phyloP scores from a whole-genome alignment of 2,888 invertebrate genomes.

The Vesta saturnalis region DNA sequence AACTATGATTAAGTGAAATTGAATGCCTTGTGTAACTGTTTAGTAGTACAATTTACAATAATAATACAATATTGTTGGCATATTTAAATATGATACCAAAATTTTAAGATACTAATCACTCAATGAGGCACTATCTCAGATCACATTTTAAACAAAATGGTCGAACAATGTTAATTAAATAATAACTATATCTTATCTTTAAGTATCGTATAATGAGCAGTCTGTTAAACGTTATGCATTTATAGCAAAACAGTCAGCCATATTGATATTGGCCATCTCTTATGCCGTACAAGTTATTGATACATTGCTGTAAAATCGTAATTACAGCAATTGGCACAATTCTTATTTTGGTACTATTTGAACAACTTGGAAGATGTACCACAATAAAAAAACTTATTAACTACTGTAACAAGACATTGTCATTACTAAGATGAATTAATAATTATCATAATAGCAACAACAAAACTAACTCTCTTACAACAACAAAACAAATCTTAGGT shows the following conservation, averaged over 20 bases:
- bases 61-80: conserved; percentile 16
- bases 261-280: background rate
- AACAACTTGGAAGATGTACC: too few relatives aligned
- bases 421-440: background rate
- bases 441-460: conserved; percentile 2
- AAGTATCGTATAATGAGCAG: conserved; percentile 18
- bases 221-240: conserved; percentile 6
- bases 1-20: background rate
- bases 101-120: conserved; percentile 23
- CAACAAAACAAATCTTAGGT: conserved; percentile 8
- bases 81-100: conserved; percentile 9
- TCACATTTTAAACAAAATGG: conserved; percentile 43
- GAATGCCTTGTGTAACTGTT: background rate
- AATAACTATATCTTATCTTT: conserved; percentile 8
- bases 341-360: background rate
- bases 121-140: conserved; percentile 47
- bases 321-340: conserved; percentile 1
- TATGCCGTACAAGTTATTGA: background rate
- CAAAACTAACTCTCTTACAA: conserved; percentile 3
- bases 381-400: conserved; percentile 3
- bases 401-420: background rate
- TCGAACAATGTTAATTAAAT: conserved; percentile 13
- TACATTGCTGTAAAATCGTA: background rate
- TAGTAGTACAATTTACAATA: background rate
- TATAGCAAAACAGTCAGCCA: background rate